Conservation (phyloP, 2,888 invertebrate species). For the Xestia c-nigrum region DNA sequence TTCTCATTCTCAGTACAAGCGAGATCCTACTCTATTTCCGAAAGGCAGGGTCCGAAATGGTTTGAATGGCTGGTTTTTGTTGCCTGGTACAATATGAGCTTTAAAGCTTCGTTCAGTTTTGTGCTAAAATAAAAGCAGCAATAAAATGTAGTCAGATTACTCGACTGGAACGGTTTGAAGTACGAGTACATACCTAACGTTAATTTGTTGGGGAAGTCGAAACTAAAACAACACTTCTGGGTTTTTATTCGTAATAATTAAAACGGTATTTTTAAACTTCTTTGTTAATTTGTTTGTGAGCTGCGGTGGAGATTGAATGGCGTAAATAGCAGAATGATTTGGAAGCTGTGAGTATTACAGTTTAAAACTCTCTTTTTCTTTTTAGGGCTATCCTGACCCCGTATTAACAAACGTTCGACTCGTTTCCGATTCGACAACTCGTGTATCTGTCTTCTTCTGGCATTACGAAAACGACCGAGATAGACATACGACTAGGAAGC, state of each 20-base stretch:
- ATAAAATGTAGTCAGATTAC: conserved; percentile 66
- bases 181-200: conserved; percentile 55
- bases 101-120: conserved; percentile 61
- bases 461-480: too few species aligned
- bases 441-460: too few species aligned
- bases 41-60: background rate
- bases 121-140: conserved; percentile 65
- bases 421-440: too few species aligned
- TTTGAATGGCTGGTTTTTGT: conserved; percentile 2
- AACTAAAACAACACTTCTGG: conserved; percentile 55
- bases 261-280: conserved; percentile 42
- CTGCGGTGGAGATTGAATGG: background rate
- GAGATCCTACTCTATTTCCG: background rate
- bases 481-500: too few species aligned
- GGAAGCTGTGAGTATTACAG: background rate
- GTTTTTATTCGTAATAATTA: conserved; percentile 31
- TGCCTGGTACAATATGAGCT: conserved; percentile 59
- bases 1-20: conserved; percentile 24
- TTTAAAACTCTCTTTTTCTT: background rate
- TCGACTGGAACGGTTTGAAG: conserved; percentile 60
- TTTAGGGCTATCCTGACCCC: too few species aligned
- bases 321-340: background rate
- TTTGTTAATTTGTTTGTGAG: conserved; percentile 35
- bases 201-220: conserved; percentile 55
- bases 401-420: too few species aligned